Base-by-base conservation (phyloP, 2,113 vertebrate genomes). In the Festucalex cinctus region DNA sequence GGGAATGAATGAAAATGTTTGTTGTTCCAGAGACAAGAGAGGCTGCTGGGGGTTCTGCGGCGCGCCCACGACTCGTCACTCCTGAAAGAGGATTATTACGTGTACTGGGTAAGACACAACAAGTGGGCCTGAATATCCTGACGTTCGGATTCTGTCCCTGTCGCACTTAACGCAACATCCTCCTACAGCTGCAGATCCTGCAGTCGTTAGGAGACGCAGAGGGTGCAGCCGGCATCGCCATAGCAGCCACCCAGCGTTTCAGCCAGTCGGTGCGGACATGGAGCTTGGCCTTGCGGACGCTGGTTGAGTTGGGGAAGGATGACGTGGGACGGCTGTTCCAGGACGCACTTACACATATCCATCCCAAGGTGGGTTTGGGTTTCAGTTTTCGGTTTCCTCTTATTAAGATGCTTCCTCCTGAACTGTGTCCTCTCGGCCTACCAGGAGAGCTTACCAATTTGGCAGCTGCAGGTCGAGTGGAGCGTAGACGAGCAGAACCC, bases 391-490 rank as follows among this genome's bases (percentile, higher is more conserved):
- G 69, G 58, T 24, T 70, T 69, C 49, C 20, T 65, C 58, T 60
- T 35, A 35, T 36, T 6, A 9, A 39, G 37, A 22, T 20, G 14
- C n/a, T 63, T 44, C 22, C 17, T 8, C 7, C 14, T 68, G 17
- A 14, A 22, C 22, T 22, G 26, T 44, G 13, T 68, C 9, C 1
- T 22, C 10, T 1, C 16, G 9, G 54, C 28, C 65, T 46, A 67
- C n/a, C 71, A 99, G 97, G 93, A 92, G 58, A 90, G 91, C 82
- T 84, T 95, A 36, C 89, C 94, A 0, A 57, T 99, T 39, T 98
- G 96, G 97, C 88, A 83, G 77, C 86, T 95, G 58, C 93, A 91
- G 92, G 83, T 93, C 37, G 89, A 95, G 71, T 99, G 95, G 96
- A 97, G 94, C 70, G 84, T 87, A 75, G 64, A 67, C 24, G 75